Conservation (phyloP, 2,113 vertebrate species). For the Ophthalmotilapia sp. region DNA sequence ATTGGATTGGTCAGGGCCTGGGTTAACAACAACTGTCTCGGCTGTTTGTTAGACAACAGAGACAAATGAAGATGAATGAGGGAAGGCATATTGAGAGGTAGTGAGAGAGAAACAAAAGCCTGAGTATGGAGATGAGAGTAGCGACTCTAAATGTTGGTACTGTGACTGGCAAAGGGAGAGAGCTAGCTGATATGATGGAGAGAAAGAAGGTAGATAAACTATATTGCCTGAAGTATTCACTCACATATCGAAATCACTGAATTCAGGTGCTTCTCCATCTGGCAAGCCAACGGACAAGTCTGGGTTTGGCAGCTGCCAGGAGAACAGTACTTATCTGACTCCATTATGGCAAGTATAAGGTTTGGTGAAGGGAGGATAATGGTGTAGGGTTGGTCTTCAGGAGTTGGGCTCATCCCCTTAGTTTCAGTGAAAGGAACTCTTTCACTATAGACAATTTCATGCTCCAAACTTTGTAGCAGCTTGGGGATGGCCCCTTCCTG, state of each 20-base stretch:
- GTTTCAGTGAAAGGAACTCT: background rate
- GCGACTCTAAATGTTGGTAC: background rate
- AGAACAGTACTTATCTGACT: background rate
- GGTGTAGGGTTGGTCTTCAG: background rate
- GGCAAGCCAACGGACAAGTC: background rate
- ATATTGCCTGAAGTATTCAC: background rate
- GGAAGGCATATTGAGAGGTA: background rate
- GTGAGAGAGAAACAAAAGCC: background rate
- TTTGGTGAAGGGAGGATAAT: background rate
- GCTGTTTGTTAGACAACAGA: background rate
- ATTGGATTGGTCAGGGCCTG: background rate
- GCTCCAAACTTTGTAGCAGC: background rate
- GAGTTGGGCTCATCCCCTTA: background rate
- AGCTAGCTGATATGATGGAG: background rate
- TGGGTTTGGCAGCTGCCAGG: background rate
- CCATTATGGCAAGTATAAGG: background rate
- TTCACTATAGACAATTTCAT: background rate
- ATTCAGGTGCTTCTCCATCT: background rate
- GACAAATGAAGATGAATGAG: background rate
- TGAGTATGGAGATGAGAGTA: background rate
- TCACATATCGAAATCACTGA: background rate
- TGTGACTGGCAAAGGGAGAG: background rate
- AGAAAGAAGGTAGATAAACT: background rate
- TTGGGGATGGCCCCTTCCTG: background rate
- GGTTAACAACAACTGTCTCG: background rate